A percentile compares a stretch with the other conserved stretches of the same genome.
Evolutionary conservation across 2,888 invertebrate species (phyloP).

Genomic region (Drosophila colorata): DNA sequence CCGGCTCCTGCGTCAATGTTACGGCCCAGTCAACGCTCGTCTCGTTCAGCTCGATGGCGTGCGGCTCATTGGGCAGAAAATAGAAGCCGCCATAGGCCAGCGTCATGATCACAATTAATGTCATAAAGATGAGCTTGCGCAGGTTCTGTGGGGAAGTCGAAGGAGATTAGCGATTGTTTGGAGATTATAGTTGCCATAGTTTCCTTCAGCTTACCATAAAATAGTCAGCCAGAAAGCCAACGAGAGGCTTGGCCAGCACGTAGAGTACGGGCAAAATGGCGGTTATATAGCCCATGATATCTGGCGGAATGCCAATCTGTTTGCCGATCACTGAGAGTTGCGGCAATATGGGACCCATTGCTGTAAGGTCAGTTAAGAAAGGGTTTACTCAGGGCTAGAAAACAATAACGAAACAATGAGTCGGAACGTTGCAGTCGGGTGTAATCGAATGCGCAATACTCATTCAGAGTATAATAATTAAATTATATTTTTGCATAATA

Average conservation of each 20-base stretch:
- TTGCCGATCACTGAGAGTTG: conserved; percentile 92
- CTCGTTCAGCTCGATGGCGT: conserved; percentile 61
- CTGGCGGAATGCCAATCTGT: conserved; percentile 91
- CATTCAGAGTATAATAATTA: too few relatives aligned
- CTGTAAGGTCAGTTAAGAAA: conserved; percentile 85
- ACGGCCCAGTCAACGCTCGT: conserved; percentile 58
- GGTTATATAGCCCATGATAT: conserved; percentile 91
- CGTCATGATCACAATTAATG: conserved; percentile 88
- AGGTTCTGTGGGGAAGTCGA: conserved; percentile 62
- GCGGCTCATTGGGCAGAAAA: conserved; percentile 87
- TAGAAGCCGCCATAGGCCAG: conserved; percentile 89
- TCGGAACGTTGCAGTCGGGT: too few relatives aligned
- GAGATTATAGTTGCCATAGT: fast-evolving
- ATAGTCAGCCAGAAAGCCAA: conserved; percentile 91
- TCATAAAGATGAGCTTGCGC: conserved; percentile 90
- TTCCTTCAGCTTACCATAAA: conserved; percentile 87
- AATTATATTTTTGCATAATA: too few relatives aligned
- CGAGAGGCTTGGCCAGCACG: conserved; percentile 91
- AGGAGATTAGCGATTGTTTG: neutral
- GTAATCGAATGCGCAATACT: too few relatives aligned
- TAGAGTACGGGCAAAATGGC: conserved; percentile 91
- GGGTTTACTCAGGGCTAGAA: neutral
- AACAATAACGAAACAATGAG: too few relatives aligned
- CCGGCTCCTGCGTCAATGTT: conserved; percentile 35
- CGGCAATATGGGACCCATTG: conserved; percentile 92